Percentiles rank a stretch among this genome's conserved stretches.
Conservation (phyloP, 2,888 invertebrate genomes). For the Ornithoptera priamus region DNA sequence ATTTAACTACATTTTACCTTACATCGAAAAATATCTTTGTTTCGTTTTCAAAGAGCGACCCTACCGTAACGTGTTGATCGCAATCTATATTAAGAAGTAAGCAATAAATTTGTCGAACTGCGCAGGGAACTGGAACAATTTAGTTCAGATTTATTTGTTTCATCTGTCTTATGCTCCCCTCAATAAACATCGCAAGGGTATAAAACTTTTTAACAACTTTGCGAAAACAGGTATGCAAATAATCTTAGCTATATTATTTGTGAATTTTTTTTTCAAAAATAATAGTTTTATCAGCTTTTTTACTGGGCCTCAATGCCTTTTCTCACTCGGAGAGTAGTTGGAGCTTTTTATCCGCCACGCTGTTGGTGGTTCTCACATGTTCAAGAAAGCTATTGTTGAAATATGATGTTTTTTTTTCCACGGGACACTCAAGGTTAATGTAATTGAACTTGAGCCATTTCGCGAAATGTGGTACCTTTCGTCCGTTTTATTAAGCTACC, state of each 20-base stretch:
- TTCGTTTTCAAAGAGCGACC: background rate
- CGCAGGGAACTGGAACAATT: conserved; percentile 6
- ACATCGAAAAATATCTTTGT: background rate
- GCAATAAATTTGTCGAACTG: conserved; percentile 13
- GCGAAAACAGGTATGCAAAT: background rate
- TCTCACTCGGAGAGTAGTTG: too few relatives aligned
- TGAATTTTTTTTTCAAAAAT: background rate
- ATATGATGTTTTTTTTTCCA: too few relatives aligned
- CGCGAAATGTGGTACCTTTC: too few relatives aligned
- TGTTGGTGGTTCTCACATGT: too few relatives aligned
- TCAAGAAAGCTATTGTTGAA: too few relatives aligned
- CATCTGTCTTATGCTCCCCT: conserved; percentile 3
- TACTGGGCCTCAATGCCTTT: too few relatives aligned
- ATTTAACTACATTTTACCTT: background rate
- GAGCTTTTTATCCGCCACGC: too few relatives aligned
- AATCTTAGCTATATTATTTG: background rate
- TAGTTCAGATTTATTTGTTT: conserved; percentile 18
- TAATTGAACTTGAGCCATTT: too few relatives aligned
- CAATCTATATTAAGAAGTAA: conserved; percentile 12
- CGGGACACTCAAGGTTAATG: too few relatives aligned
- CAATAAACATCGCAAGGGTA: background rate
- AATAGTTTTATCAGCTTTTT: too few relatives aligned
- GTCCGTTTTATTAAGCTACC: too few relatives aligned
- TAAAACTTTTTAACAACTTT: background rate
- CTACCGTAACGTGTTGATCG: conserved; percentile 4